Percentiles rank a stretch among this genome's conserved stretches.
Conservation (phyloP, 2,888 invertebrate genomes). For the Beris morrisii region DNA sequence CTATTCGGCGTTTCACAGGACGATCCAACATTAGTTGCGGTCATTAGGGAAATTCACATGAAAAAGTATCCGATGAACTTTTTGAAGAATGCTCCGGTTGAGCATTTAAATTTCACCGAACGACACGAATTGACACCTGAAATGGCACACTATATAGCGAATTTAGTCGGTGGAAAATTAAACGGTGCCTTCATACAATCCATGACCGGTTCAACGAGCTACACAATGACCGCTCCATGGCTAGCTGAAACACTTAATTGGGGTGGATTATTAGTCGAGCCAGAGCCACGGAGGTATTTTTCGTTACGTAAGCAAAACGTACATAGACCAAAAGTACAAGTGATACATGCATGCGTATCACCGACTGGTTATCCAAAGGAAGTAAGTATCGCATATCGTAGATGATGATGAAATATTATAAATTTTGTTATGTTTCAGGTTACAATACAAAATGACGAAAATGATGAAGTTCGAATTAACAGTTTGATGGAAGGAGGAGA, state of each 20-base stretch:
- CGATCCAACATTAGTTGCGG: conserved; percentile 72
- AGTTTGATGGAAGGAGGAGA: conserved; percentile 58
- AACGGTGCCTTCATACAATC: conserved; percentile 75
- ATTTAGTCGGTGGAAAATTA: conserved; percentile 53
- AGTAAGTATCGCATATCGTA: conserved; percentile 53
- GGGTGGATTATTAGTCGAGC: conserved; percentile 75
- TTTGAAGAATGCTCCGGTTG: conserved; percentile 44
- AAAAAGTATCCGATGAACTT: conserved; percentile 55
- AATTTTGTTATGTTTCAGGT: conserved; percentile 49
- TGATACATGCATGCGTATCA: conserved; percentile 78
- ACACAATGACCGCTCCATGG: conserved; percentile 69
- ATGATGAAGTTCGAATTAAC: conserved; percentile 60
- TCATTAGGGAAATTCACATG: conserved; percentile 73
- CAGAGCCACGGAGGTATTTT: conserved; percentile 76
- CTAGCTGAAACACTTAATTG: conserved; percentile 71
- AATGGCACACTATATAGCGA: conserved; percentile 53
- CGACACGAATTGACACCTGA: conserved; percentile 50
- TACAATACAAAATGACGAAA: conserved; percentile 57
- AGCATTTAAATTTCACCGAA: conserved; percentile 47
- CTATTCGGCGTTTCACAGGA: conserved; percentile 73
- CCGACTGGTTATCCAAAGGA: conserved; percentile 75
- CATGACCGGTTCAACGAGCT: conserved; percentile 62
- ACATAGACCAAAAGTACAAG: conserved; percentile 62
- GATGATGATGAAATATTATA: no score
- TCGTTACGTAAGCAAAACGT: conserved; percentile 63